Evolutionary conservation across 2,797 vertebrate genomes (phyloP), one percentile per base, ranked within the genome.

Genomic region (Helicolenus hilgendorfi): DNA sequence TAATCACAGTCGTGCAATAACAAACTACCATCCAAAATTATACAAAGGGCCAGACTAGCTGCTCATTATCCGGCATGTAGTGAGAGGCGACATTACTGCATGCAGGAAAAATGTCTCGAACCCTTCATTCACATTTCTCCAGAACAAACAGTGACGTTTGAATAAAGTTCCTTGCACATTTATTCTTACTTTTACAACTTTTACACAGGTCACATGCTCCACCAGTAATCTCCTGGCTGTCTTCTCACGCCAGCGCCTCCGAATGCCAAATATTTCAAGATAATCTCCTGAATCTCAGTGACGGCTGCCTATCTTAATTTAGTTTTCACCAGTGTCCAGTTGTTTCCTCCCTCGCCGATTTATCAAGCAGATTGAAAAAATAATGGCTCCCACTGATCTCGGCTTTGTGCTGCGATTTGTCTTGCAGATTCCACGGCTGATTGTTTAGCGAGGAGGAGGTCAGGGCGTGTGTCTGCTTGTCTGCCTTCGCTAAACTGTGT

Each of bases 381-480:
- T 65, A 87, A 92, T 81, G 87, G 58, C 73, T 29, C 27, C 62
- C 15, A 24, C 63, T 77, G 85, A 87, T 82, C 38, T 26, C 2
- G 33, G 69, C 77, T 84, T 35, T 31, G 77, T 78, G 83, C 67
- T 13, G 58, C 85, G 86, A 92, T 94, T 92, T 79, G 89, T 94
- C 73, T 91, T 87, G 80, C 85, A 93, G 93, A 96, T 96, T 93
- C 91, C 85, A 62, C 77, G 29, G 89, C 71, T 88, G 92, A 93
- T 94, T 89, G 68, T 92, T 89, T 70, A 79, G 84, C 7, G 6
- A 29, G 81, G 86, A 78, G 76, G 85, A 87, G 85, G 89, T 93
- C 82, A 80, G 84, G 88, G 75, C 93, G 76, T 92, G 95, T 56
- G 82, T 81, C 79, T 77, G 91, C 94, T 75, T 87, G 94, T 81